Percentiles rank a stretch among this genome's conserved stretches.
Evolutionary conservation across 2,888 invertebrate species (phyloP).

Genomic region (Lepidochitona cinerea): DNA sequence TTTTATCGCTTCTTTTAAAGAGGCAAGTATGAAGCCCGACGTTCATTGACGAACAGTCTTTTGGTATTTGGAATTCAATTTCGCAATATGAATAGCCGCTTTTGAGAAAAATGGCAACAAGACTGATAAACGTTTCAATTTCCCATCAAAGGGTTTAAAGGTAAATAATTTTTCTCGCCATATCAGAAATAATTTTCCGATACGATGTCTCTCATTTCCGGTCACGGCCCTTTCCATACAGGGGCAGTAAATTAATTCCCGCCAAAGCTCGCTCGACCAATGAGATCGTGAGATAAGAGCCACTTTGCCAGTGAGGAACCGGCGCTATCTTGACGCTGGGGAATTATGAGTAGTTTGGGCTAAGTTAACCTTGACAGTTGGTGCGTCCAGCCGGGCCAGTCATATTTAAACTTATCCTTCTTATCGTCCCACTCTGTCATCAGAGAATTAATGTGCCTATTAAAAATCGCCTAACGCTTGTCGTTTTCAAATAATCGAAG

Average conservation of each 20-base stretch:
- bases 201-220: constrained; percentile 3
- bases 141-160: constrained; percentile 5
- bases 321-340: background rate
- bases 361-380: background rate
- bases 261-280: background rate
- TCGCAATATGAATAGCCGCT: background rate
- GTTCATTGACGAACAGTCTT: background rate
- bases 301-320: background rate
- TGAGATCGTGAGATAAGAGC: background rate
- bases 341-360: constrained; percentile 1
- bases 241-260: background rate
- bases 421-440: background rate
- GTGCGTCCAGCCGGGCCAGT: background rate
- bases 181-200: constrained; percentile 7
- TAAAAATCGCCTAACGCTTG: background rate
- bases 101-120: constrained; percentile 1
- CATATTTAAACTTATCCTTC: background rate
- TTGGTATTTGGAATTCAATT: background rate
- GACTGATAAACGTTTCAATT: background rate
- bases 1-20: background rate
- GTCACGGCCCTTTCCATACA: background rate
- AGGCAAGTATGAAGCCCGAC: background rate
- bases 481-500: background rate
- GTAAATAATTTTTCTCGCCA: constrained; percentile 4
- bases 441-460: background rate